phyloP scores from a whole-genome alignment of 2,113 vertebrate genomes.

The Ramphastos sulfuratus region DNA sequence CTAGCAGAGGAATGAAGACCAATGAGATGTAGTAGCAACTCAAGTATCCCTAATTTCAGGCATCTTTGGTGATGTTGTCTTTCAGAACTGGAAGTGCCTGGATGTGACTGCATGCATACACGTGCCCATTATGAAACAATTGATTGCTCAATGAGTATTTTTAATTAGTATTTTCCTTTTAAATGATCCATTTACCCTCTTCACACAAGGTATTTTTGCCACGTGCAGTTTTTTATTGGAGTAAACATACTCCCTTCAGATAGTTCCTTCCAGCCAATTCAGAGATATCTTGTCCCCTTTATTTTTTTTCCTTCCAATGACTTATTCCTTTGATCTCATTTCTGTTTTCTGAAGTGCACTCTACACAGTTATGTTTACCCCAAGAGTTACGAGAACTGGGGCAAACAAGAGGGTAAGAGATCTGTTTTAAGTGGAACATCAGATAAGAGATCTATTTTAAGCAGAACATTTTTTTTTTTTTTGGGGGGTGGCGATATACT shows the following conservation, averaged over 20 bases:
- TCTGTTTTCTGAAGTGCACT: background rate
- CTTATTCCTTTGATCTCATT: background rate
- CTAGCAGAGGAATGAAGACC: conserved; percentile 41
- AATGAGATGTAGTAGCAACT: conserved; percentile 18
- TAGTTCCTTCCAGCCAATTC: background rate
- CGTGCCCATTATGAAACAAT: conserved; percentile 32
- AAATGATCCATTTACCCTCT: conserved; percentile 20
- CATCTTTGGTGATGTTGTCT: conserved; percentile 13
- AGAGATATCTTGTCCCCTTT: background rate
- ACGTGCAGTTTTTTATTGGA: conserved; percentile 29
- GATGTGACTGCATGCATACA: background rate
- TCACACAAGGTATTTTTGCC: background rate
- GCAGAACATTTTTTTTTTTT: background rate
- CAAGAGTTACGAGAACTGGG: background rate
- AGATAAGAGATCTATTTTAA: background rate
- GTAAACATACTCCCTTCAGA: background rate
- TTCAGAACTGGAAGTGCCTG: conserved; percentile 25
- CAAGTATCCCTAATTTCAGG: conserved; percentile 45
- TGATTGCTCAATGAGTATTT: conserved; percentile 47
- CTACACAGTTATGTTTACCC: background rate
- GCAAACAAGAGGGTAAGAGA: background rate
- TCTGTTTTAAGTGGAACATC: background rate
- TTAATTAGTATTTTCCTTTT: conserved; percentile 61
- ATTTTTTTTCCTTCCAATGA: background rate
- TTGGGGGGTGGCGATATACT: background rate